phyloP scores from a whole-genome alignment of 1,140 invertebrate genomes.

The Penaeus indicus region DNA sequence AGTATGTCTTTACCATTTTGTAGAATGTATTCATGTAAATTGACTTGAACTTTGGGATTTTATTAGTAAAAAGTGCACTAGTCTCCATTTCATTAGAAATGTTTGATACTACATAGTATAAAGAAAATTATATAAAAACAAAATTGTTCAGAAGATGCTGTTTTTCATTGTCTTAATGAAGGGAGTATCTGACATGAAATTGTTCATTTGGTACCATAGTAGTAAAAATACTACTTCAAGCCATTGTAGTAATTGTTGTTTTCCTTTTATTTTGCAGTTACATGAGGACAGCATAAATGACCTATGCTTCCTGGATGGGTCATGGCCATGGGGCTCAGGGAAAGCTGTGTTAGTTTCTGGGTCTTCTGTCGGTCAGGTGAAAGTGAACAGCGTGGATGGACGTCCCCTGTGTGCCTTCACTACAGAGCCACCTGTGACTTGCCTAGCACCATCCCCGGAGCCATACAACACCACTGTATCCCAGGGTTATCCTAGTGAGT shows the following conservation, averaged over 20 bases:
- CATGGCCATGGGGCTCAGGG: constrained; percentile 58
- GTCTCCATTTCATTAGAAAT: too few relatives aligned
- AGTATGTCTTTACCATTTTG: too few relatives aligned
- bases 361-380: constrained; percentile 42
- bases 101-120: too few relatives aligned
- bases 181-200: too few relatives aligned
- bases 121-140: too few relatives aligned
- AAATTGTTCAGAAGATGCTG: too few relatives aligned
- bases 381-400: constrained; percentile 54
- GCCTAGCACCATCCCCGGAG: constrained; percentile 44
- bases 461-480: constrained; percentile 28
- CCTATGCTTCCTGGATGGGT: constrained; percentile 52
- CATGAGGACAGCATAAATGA: constrained; percentile 58
- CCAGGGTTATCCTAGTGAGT: constrained; percentile 57
- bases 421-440: constrained; percentile 37
- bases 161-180: too few relatives aligned
- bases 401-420: constrained; percentile 50
- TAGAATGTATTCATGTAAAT: too few relatives aligned
- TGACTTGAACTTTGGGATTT: too few relatives aligned
- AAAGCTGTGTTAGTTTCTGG: constrained; percentile 51
- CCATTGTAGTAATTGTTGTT: not conserved
- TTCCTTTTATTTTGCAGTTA: constrained; percentile 16
- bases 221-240: too few relatives aligned
- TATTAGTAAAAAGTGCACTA: too few relatives aligned
- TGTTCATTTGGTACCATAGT: too few relatives aligned